Evolutionary conservation across 1,140 invertebrate genomes (phyloP).

Genomic region (Papilio dardanus): DNA sequence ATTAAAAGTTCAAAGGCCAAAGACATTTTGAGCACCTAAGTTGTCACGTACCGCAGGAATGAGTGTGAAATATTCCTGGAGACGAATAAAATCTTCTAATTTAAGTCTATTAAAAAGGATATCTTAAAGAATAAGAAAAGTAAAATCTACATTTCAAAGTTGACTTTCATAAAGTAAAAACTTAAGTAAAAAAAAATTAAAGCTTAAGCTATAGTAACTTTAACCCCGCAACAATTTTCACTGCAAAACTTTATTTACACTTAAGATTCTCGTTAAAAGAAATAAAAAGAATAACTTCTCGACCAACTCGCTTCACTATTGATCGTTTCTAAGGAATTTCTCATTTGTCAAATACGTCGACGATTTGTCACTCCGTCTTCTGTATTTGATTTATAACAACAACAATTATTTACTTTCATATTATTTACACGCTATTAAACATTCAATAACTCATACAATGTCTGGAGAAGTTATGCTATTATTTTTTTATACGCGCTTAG

Average conservation of each 20-base stretch:
- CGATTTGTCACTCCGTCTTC: neutral
- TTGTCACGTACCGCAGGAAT: neutral
- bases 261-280: neutral
- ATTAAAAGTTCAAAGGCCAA: too few species aligned
- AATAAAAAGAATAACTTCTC: neutral
- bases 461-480: slow-evolving; percentile 6
- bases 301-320: neutral
- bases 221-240: neutral
- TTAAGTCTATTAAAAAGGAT: too few species aligned
- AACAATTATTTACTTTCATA: slow-evolving; percentile 1
- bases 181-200: slow-evolving; percentile 1
- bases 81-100: neutral
- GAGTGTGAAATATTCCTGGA: too few species aligned
- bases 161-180: neutral
- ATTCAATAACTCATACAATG: neutral
- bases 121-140: neutral
- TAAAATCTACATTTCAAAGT: neutral
- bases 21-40: too few species aligned
- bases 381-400: neutral
- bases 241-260: slow-evolving; percentile 10
- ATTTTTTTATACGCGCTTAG: neutral
- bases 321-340: slow-evolving; percentile 7
- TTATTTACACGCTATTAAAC: slow-evolving; percentile 11
- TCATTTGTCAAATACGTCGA: slow-evolving; percentile 16
- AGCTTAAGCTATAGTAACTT: neutral